Conservation (phyloP, 2,888 invertebrate species). For the Synergus itoensis region DNA sequence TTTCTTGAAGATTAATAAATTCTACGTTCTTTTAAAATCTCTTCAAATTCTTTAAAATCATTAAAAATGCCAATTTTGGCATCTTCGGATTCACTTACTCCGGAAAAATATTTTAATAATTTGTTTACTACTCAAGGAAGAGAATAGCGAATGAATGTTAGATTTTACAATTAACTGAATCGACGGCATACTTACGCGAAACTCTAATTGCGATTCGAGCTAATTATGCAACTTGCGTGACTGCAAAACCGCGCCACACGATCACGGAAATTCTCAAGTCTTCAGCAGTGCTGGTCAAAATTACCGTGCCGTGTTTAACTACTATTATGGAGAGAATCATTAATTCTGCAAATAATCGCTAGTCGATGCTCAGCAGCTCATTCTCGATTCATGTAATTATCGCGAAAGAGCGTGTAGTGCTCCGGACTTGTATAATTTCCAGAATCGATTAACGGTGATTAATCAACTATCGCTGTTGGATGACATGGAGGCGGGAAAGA, state of each 20-base stretch:
- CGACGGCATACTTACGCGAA: background rate
- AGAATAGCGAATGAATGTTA: background rate
- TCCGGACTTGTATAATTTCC: constrained; percentile 10
- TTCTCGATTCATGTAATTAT: constrained; percentile 25
- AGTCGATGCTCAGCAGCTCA: constrained; percentile 17
- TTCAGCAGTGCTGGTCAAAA: constrained; percentile 31
- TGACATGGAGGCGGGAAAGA: constrained; percentile 1
- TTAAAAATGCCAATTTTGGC: background rate
- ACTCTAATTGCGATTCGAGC: background rate
- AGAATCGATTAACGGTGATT: constrained; percentile 23
- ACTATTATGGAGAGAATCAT: constrained; percentile 30
- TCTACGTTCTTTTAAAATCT: no score
- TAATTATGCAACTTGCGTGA: constrained; percentile 22
- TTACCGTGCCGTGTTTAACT: constrained; percentile 28
- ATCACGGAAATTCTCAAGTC: constrained; percentile 34
- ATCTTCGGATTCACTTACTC: background rate
- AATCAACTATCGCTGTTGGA: constrained; percentile 5
- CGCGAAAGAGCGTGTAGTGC: background rate
- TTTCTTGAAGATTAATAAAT: no score
- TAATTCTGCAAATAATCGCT: constrained; percentile 23
- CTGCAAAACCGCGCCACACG: background rate
- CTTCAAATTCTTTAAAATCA: no score
- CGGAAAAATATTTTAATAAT: background rate
- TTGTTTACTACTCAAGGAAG: background rate
- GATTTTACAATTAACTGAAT: background rate